phyloP scores from a whole-genome alignment of 2,888 invertebrate genomes.

The Nephrotoma guestfalica region DNA sequence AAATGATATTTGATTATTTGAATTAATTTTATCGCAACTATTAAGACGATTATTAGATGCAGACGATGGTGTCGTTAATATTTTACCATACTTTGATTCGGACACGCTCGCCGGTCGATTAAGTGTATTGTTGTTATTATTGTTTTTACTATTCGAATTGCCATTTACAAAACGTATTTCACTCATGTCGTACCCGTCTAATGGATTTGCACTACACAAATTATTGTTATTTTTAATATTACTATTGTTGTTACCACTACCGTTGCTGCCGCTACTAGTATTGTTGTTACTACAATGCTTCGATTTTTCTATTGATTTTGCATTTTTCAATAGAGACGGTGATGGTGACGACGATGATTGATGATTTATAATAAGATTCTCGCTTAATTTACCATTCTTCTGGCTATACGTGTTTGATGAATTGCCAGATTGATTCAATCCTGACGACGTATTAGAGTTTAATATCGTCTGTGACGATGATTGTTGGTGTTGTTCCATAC shows the following conservation, averaged over 20 bases:
- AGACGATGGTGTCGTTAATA: not conserved
- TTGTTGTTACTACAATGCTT: not conserved
- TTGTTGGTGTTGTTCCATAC: not conserved
- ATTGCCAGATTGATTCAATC: not conserved
- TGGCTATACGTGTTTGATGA: not conserved
- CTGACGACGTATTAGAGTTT: not conserved
- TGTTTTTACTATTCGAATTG: not conserved
- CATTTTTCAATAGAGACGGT: slow-evolving; percentile 1
- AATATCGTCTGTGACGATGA: not conserved
- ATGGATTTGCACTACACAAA: slow-evolving; percentile 14
- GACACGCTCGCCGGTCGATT: not conserved
- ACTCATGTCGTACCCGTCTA: not conserved
- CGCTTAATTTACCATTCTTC: not conserved
- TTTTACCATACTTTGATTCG: slow-evolving; percentile 1
- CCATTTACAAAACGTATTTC: slow-evolving; percentile 1
- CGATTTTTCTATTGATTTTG: not conserved
- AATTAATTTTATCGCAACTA: slow-evolving; percentile 5
- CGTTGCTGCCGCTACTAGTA: slow-evolving; percentile 11
- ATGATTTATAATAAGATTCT: not conserved
- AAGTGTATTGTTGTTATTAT: not conserved
- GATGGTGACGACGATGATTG: not conserved
- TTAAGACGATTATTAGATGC: not conserved
- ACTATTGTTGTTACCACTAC: slow-evolving; percentile 10
- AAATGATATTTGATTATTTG: slow-evolving; percentile 7
- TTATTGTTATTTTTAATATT: slow-evolving; percentile 7